Evolutionary conservation across 2,888 invertebrate genomes (phyloP).

Genomic region (Nezara viridula): DNA sequence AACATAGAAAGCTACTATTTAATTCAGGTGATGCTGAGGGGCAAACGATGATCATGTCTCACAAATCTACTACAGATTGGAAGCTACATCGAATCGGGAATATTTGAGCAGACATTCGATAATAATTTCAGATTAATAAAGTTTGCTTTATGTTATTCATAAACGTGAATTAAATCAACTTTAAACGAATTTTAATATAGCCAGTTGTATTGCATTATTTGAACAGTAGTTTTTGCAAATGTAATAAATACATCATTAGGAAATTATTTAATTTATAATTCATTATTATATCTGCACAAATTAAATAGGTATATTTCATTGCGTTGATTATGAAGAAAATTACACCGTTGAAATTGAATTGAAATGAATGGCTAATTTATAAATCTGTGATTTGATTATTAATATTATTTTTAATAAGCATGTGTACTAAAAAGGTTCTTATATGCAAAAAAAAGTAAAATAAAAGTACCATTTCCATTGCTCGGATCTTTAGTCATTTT

Average conservation of each 20-base stretch:
- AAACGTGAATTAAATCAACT: neutral
- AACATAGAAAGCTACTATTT: neutral
- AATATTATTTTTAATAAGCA: too few species aligned
- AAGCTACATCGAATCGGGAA: neutral
- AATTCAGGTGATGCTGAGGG: neutral
- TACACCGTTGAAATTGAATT: too few species aligned
- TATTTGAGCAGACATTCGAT: neutral
- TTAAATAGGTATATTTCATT: too few species aligned
- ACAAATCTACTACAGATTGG: neutral
- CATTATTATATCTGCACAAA: too few species aligned
- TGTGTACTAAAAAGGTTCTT: too few species aligned
- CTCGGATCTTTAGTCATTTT: too few species aligned
- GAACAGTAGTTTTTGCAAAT: neutral
- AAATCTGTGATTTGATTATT: too few species aligned
- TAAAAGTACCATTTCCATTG: too few species aligned
- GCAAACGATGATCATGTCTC: neutral
- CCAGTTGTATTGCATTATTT: neutral
- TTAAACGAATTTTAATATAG: neutral
- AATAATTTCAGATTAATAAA: neutral
- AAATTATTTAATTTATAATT: too few species aligned
- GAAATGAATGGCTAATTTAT: too few species aligned
- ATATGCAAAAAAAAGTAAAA: too few species aligned
- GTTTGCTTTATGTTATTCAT: neutral
- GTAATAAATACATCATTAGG: neutral
- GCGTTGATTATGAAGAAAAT: too few species aligned